Conservation (phyloP, 2,113 vertebrate species). For the Varanus komodoensis region DNA sequence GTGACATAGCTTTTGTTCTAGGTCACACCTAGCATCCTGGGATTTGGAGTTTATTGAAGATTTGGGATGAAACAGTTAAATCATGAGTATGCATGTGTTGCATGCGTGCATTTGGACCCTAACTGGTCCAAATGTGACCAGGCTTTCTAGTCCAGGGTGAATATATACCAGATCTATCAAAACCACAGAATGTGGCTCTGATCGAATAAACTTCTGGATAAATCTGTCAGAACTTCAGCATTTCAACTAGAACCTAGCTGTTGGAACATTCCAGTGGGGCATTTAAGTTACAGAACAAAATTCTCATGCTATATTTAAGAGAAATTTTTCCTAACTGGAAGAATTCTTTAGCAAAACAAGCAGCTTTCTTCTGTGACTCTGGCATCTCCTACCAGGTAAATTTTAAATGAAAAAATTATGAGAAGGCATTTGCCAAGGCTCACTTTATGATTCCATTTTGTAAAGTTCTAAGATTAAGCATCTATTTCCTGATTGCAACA, state of each 20-base stretch:
- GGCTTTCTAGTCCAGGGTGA: too few species aligned
- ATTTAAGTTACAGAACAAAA: background rate
- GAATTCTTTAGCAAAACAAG: background rate
- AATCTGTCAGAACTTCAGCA: background rate
- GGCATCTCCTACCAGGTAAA: background rate
- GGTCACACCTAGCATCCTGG: too few species aligned
- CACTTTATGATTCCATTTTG: background rate
- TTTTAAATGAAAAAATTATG: background rate
- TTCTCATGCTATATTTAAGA: background rate
- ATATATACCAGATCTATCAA: too few species aligned
- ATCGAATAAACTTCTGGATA: too few species aligned
- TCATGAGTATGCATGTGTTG: too few species aligned
- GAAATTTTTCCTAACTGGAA: background rate
- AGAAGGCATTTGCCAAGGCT: background rate
- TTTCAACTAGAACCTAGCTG: background rate
- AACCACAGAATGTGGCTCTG: too few species aligned
- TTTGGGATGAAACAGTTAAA: too few species aligned
- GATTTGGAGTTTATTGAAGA: too few species aligned
- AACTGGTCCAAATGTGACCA: too few species aligned
- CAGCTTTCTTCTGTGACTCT: background rate
- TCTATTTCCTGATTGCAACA: background rate
- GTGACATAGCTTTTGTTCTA: too few species aligned
- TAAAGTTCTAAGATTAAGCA: background rate
- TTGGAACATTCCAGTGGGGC: background rate
- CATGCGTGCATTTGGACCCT: too few species aligned